phyloP scores from a whole-genome alignment of 1,140 invertebrate genomes.

The Linepithema humile region DNA sequence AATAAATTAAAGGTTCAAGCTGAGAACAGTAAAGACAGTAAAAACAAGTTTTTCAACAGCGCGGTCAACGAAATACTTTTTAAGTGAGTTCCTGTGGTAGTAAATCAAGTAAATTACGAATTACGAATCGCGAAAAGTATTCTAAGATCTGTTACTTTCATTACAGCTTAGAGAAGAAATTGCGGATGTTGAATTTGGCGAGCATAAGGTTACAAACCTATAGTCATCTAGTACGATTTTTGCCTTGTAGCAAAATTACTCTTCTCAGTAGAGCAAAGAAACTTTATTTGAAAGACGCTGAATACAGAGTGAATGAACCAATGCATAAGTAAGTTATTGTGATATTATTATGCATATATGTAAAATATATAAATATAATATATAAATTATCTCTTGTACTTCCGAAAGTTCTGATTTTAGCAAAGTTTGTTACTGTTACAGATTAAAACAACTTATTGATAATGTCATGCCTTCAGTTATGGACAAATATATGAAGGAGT shows the following conservation, averaged over 20 bases:
- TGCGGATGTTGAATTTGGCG: constrained; percentile 81
- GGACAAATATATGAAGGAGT: constrained; percentile 86
- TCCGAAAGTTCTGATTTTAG: neutral
- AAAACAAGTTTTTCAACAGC: constrained; percentile 88
- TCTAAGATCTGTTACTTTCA: constrained; percentile 57
- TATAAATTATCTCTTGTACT: constrained; percentile 12
- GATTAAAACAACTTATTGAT: constrained; percentile 85
- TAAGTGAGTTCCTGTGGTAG: constrained; percentile 81
- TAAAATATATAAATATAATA: constrained; percentile 11
- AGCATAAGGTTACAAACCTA: constrained; percentile 85
- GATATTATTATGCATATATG: neutral
- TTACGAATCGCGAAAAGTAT: neutral
- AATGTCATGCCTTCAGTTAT: constrained; percentile 85
- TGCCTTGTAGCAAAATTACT: constrained; percentile 89
- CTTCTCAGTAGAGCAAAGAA: constrained; percentile 88
- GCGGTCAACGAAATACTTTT: constrained; percentile 87
- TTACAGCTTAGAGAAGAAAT: constrained; percentile 87
- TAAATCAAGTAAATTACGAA: constrained; percentile 3
- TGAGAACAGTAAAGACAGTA: constrained; percentile 85
- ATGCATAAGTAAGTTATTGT: constrained; percentile 78
- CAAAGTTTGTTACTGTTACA: constrained; percentile 66
- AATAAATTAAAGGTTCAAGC: constrained; percentile 86
- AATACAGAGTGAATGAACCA: constrained; percentile 85
- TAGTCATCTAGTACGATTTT: constrained; percentile 86
- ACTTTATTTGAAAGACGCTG: constrained; percentile 86